A percentile compares a stretch with the other conserved stretches of the same genome.
Conservation (phyloP, 2,888 invertebrate species). For the Neoaliturus tenellus region DNA sequence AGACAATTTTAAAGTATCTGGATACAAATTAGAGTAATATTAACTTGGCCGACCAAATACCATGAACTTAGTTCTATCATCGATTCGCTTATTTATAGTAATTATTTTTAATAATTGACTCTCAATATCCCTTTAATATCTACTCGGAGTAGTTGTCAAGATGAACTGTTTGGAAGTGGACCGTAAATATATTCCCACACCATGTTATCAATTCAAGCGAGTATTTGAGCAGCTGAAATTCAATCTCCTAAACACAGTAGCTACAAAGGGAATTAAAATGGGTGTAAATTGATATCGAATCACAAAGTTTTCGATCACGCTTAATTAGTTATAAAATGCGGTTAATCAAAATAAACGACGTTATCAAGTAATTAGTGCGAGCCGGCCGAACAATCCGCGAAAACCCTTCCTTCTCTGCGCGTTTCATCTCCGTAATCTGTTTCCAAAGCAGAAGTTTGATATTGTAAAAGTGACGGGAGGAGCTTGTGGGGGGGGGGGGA, state of each 20-base stretch:
- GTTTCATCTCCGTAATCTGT: constrained; percentile 18
- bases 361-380: neutral
- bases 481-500: neutral
- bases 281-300: neutral
- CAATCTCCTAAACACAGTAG: neutral
- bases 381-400: neutral
- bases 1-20: no score
- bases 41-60: no score
- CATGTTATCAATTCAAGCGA: no score
- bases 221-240: neutral
- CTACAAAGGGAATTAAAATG: neutral
- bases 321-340: neutral
- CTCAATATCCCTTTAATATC: no score
- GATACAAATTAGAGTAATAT: no score
- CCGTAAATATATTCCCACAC: no score
- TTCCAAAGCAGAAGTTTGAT: constrained; percentile 36
- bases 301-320: neutral
- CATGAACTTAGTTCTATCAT: no score
- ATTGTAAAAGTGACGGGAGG: constrained; percentile 38
- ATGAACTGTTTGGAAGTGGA: no score
- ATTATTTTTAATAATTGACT: no score
- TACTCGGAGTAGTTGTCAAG: no score
- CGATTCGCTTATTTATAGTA: no score
- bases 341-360: neutral
- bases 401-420: neutral